These are phyloP conservation scores for Drosophila equinoxialis DNA, from an alignment of 1,140 invertebrate species.

Conservation along the genomic window DNA sequence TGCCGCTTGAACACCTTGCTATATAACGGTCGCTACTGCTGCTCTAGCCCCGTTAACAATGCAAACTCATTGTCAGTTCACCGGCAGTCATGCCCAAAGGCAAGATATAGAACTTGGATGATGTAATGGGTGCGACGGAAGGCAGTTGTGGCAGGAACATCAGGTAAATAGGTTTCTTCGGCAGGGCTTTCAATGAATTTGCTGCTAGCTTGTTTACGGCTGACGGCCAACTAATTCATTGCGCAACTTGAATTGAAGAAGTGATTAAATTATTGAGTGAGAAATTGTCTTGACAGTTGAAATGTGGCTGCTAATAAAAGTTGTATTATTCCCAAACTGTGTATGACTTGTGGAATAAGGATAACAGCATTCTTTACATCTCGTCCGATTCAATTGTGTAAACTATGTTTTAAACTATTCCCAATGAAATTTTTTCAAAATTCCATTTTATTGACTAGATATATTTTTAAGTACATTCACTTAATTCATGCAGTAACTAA, in stretches of 20 bases:
- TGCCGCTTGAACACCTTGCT: slow-evolving; percentile 67
- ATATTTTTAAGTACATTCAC: too few species aligned
- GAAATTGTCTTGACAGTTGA: not conserved
- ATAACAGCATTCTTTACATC: not conserved
- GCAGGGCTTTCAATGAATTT: not conserved
- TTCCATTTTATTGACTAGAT: too few species aligned
- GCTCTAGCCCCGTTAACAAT: slow-evolving; percentile 63
- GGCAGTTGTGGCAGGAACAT: not conserved
- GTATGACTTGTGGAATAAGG: not conserved
- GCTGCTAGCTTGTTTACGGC: slow-evolving; percentile 1
- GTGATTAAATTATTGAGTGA: slow-evolving; percentile 10
- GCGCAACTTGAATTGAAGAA: slow-evolving; percentile 6
- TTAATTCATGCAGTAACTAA: too few species aligned
- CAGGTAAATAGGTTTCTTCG: slow-evolving; percentile 4
- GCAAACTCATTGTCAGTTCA: slow-evolving; percentile 76
- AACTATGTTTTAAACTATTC: too few species aligned
- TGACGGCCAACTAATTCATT: slow-evolving; percentile 9
- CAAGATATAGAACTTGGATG: not conserved
- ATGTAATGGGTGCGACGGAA: not conserved
- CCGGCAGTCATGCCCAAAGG: not conserved
- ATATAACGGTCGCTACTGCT: slow-evolving; percentile 7
- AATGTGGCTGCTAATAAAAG: not conserved
- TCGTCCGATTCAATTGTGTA: too few species aligned
- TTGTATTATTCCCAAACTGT: not conserved
- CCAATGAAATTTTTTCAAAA: too few species aligned